Percentiles rank a stretch among this genome's conserved stretches.
Evolutionary conservation across 2,113 vertebrate species (phyloP).

Genomic region (Hemicordylus capensis): DNA sequence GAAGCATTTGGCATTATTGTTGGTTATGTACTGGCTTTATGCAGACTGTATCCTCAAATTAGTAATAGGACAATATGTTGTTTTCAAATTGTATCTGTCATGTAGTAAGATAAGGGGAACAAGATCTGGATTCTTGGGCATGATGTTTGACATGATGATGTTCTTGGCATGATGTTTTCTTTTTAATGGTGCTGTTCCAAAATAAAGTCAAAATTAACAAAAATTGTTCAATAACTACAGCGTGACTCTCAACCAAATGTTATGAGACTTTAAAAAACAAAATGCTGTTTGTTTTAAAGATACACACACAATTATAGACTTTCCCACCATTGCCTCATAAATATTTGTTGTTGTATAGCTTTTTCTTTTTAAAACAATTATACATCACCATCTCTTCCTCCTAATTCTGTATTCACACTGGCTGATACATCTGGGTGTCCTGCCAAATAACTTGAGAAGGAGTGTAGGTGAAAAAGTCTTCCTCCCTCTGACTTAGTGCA

Average conservation of each 20-base stretch:
- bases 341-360: too few relatives aligned
- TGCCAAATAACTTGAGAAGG: too few relatives aligned
- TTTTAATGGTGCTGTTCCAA: conserved; percentile 27
- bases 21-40: conserved; percentile 1
- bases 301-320: not conserved
- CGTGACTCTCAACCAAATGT: not conserved
- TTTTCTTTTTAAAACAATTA: not conserved
- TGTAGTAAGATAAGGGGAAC: not conserved
- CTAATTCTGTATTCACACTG: not conserved
- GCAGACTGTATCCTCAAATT: not conserved
- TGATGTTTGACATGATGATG: too few relatives aligned
- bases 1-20: not conserved
- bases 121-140: too few relatives aligned
- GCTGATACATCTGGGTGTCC: too few relatives aligned
- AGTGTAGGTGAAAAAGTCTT: too few relatives aligned
- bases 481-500: too few relatives aligned
- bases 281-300: not conserved
- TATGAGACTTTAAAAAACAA: not conserved
- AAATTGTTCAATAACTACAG: not conserved
- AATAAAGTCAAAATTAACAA: not conserved
- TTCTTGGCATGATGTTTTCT: not conserved
- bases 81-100: not conserved
- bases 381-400: not conserved
- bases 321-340: too few relatives aligned
- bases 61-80: not conserved